Evolutionary conservation across 2,113 vertebrate genomes (phyloP).

Genomic region (Martes martes): DNA sequence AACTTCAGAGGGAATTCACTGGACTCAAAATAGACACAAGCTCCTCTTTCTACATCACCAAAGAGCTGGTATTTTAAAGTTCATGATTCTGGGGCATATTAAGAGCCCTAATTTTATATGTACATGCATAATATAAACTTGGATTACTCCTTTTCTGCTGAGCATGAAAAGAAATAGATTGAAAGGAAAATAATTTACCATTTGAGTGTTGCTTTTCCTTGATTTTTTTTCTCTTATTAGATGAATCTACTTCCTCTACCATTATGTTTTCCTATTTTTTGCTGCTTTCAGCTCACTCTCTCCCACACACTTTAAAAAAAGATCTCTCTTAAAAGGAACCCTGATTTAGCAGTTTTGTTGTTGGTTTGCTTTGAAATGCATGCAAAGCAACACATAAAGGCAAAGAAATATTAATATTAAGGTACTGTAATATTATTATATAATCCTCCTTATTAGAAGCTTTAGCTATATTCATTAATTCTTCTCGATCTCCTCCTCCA

Average conservation of each 20-base stretch:
- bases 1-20: neutral
- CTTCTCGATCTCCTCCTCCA: neutral
- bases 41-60: neutral
- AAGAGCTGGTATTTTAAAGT: conserved; percentile 22
- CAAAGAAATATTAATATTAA: neutral
- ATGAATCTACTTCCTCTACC: conserved; percentile 11
- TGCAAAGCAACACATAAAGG: neutral
- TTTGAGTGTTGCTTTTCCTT: neutral
- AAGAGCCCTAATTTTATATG: neutral
- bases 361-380: conserved; percentile 11
- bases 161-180: neutral
- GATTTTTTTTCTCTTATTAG: neutral
- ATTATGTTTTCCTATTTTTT: neutral
- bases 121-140: neutral
- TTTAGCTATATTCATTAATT: neutral
- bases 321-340: neutral
- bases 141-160: neutral
- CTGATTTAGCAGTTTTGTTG: conserved; percentile 1
- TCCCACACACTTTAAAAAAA: neutral
- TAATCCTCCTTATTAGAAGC: neutral
- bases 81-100: neutral
- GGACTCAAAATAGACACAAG: neutral
- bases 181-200: neutral
- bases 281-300: neutral
- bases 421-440: neutral